These are phyloP conservation scores for Alethe castanea DNA, from an alignment of 2,113 vertebrate genomes.

Conservation along the genomic window DNA sequence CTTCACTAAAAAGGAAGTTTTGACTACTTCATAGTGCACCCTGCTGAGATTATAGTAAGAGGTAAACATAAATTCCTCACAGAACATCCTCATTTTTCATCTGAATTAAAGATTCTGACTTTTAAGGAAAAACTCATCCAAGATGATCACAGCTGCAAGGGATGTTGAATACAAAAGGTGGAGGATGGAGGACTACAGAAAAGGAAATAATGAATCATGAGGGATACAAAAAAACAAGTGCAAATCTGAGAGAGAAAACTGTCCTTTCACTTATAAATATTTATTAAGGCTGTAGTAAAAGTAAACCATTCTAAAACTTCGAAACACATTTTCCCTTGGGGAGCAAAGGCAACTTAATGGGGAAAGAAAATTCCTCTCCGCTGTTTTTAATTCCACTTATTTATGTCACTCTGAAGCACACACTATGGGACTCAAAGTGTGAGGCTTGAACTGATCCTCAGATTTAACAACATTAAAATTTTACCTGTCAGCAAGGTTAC, in stretches of 20 bases:
- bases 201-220: background rate
- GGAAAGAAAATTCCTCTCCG: background rate
- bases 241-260: background rate
- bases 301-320: background rate
- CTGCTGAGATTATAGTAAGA: background rate
- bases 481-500: background rate
- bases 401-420: background rate
- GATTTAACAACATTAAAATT: background rate
- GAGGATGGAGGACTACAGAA: background rate
- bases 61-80: background rate
- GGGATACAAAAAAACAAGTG: background rate
- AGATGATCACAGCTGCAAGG: background rate
- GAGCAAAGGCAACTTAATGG: background rate
- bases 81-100: background rate
- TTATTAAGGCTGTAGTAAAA: background rate
- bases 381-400: background rate
- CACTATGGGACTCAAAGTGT: background rate
- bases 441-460: background rate
- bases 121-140: background rate
- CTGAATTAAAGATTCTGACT: background rate
- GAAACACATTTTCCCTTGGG: background rate
- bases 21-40: fast-evolving
- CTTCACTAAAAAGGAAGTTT: background rate
- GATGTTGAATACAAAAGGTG: background rate
- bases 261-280: background rate